These are phyloP conservation scores for Datnioides undecimradiatus DNA, from an alignment of 2,113 vertebrate species.

Conservation along the genomic window DNA sequence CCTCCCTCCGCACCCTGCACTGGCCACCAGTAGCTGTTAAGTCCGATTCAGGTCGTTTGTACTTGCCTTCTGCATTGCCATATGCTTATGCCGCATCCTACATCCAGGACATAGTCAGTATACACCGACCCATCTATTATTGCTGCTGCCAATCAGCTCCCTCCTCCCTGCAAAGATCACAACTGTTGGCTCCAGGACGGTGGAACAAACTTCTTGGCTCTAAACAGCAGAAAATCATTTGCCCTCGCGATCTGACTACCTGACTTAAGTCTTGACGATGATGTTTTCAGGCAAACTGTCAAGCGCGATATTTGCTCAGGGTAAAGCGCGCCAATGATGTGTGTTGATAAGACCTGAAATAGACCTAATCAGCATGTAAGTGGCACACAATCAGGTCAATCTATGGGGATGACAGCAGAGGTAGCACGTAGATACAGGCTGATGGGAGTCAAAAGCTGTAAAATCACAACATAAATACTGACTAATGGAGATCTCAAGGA, in stretches of 20 bases:
- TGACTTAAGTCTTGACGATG: constrained; percentile 18
- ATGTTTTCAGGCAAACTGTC: constrained; percentile 52
- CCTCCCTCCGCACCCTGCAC: too few species aligned
- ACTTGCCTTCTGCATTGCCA: too few species aligned
- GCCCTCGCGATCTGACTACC: background rate
- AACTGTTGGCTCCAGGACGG: too few species aligned
- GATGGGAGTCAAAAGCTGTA: constrained; percentile 28
- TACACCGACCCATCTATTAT: too few species aligned
- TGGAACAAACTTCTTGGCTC: too few species aligned
- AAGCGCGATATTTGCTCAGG: background rate
- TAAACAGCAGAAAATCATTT: background rate
- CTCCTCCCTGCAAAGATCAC: too few species aligned
- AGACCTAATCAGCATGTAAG: constrained; percentile 42
- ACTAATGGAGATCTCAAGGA: constrained; percentile 41
- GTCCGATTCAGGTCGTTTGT: too few species aligned
- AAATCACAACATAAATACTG: constrained; percentile 29
- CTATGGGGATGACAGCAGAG: constrained; percentile 22
- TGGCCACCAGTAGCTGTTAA: too few species aligned
- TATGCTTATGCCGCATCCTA: too few species aligned
- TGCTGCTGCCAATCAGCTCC: too few species aligned
- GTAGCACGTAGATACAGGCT: background rate
- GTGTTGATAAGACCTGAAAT: constrained; percentile 35
- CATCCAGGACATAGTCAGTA: too few species aligned
- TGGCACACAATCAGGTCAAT: constrained; percentile 29
- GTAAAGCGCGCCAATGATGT: background rate